Percentiles rank a stretch among this genome's conserved stretches.
Evolutionary conservation across 2,797 vertebrate genomes (phyloP).

Genomic region (Poecilia wingei): DNA sequence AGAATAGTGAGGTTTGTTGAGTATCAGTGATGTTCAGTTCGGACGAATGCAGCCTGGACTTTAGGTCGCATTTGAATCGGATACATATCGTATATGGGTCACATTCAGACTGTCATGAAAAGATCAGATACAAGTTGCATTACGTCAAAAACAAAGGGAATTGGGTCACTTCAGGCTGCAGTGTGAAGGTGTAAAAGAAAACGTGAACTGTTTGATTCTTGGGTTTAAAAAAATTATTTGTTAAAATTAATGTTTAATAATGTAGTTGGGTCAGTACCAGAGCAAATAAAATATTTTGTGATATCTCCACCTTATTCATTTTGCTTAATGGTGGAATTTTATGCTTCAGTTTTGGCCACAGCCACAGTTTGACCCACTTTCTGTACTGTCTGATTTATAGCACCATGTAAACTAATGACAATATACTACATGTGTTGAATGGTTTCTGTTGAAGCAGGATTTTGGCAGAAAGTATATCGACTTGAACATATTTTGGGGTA

Average conservation of each 20-base stretch:
- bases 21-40: too few relatives aligned
- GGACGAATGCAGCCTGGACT: too few relatives aligned
- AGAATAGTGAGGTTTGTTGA: too few relatives aligned
- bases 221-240: constrained; percentile 13
- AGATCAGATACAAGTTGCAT: too few relatives aligned
- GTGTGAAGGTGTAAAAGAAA: not conserved
- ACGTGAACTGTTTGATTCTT: constrained; percentile 14
- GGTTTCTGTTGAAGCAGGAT: constrained; percentile 51
- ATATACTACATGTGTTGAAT: constrained; percentile 39
- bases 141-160: too few relatives aligned
- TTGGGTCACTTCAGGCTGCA: too few relatives aligned
- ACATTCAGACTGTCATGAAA: too few relatives aligned
- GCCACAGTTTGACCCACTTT: constrained; percentile 36
- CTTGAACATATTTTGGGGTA: not conserved
- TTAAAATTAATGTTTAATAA: not conserved
- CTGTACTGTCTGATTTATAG: constrained; percentile 39
- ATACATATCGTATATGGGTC: too few relatives aligned
- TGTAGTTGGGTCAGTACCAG: not conserved
- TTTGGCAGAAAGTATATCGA: constrained; percentile 18
- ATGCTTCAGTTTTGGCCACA: constrained; percentile 32
- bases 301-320: constrained; percentile 14
- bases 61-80: too few relatives aligned
- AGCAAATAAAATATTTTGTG: not conserved
- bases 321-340: not conserved
- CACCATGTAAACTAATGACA: constrained; percentile 32